phyloP scores from a whole-genome alignment of 37 sponge, comb jelly and placozoan species.

The Diacarnus erythraeanus region DNA sequence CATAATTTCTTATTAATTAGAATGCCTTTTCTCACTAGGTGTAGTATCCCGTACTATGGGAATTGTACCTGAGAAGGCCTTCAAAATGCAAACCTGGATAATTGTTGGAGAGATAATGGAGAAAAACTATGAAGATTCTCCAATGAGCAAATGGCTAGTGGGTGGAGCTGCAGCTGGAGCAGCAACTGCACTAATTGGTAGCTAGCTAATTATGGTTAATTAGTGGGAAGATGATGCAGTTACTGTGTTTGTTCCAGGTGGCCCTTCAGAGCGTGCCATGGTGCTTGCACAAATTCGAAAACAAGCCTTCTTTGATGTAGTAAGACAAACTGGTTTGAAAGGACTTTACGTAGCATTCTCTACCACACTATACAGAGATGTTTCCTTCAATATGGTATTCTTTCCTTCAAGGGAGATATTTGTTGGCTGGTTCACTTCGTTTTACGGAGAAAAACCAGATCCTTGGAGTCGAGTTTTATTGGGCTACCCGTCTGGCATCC shows the following conservation, averaged over 20 bases:
- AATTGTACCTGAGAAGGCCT: slow-evolving; percentile 90
- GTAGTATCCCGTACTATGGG: slow-evolving; percentile 67
- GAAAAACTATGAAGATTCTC: background rate
- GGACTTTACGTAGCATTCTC: slow-evolving; percentile 73
- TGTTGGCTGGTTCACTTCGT: slow-evolving; percentile 18
- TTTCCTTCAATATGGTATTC: slow-evolving; percentile 76
- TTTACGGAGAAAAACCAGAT: slow-evolving; percentile 32
- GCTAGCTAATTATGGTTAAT: too few relatives aligned
- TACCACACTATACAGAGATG: slow-evolving; percentile 72
- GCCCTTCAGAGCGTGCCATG: slow-evolving; percentile 89
- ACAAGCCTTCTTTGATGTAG: slow-evolving; percentile 70
- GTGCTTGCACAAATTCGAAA: slow-evolving; percentile 80
- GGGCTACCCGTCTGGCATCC: slow-evolving; percentile 56
- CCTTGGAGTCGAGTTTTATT: slow-evolving; percentile 15
- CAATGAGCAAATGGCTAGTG: slow-evolving; percentile 60
- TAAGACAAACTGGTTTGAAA: slow-evolving; percentile 46
- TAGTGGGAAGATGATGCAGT: too few relatives aligned
- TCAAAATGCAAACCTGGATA: slow-evolving; percentile 84
- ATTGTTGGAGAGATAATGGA: slow-evolving; percentile 52
- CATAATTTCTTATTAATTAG: too few relatives aligned
- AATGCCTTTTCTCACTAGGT: slow-evolving; percentile 40
- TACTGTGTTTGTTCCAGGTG: too few relatives aligned
- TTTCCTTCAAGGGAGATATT: slow-evolving; percentile 58
- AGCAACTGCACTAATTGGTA: slow-evolving; percentile 77
- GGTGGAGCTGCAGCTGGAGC: slow-evolving; percentile 80